Conservation (phyloP, 2,113 vertebrate species). For the Mugil cephalus region DNA sequence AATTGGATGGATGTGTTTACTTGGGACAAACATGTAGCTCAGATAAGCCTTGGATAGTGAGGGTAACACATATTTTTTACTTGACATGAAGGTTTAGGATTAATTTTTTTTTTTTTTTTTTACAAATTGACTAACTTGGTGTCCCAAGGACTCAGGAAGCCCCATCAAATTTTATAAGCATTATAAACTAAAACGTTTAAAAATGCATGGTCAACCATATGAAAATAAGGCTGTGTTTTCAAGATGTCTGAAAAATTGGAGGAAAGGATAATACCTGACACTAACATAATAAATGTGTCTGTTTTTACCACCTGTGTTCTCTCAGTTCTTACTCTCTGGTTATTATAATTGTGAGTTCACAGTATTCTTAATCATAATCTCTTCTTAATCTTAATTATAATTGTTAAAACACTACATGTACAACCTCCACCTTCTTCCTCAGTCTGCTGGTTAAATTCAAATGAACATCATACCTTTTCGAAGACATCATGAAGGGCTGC, state of each 20-base stretch:
- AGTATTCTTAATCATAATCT: too few relatives aligned
- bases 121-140: slow-evolving; percentile 20
- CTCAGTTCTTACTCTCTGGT: neutral
- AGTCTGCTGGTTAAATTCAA: neutral
- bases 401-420: neutral
- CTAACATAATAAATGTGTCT: slow-evolving; percentile 15
- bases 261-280: slow-evolving; percentile 12
- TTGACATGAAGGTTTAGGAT: slow-evolving; percentile 20
- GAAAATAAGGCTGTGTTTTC: slow-evolving; percentile 10
- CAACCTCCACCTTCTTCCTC: neutral
- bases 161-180: slow-evolving; percentile 19
- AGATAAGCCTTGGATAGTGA: slow-evolving; percentile 59
- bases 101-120: slow-evolving; percentile 27
- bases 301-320: slow-evolving; percentile 5
- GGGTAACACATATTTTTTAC: slow-evolving; percentile 42
- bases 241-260: slow-evolving; percentile 15
- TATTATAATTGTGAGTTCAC: neutral
- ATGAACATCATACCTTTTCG: slow-evolving; percentile 82
- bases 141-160: slow-evolving; percentile 11
- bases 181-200: slow-evolving; percentile 18
- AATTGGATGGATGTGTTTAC: slow-evolving; percentile 71
- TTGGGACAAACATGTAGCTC: slow-evolving; percentile 41
- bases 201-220: slow-evolving; percentile 34
- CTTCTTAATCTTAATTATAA: neutral
- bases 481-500: slow-evolving; percentile 87